Evolutionary conservation across 37 sponge, comb jelly and placozoan genomes (phyloP).

Genomic region (Haliclona indistincta): DNA sequence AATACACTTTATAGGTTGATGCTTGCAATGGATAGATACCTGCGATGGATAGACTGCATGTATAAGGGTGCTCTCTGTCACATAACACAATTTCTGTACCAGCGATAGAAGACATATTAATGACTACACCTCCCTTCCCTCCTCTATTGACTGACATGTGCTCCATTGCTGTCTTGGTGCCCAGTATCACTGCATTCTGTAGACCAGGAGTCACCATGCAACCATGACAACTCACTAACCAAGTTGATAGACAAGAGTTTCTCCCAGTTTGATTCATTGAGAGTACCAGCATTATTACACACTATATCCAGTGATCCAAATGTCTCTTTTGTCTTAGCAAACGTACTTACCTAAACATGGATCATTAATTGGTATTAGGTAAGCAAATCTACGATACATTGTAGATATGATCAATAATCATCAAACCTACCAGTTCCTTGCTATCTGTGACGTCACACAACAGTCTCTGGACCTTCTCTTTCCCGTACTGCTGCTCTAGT

Average conservation of each 20-base stretch:
- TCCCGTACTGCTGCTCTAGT: constrained; percentile 3
- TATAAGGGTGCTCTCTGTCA: neutral
- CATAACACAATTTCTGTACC: too few species aligned
- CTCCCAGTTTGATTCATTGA: constrained; percentile 61
- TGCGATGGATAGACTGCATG: neutral
- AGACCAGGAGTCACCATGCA: constrained; percentile 25
- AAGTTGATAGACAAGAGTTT: constrained; percentile 65
- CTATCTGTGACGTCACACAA: constrained; percentile 30
- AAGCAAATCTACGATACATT: neutral
- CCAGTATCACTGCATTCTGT: constrained; percentile 23
- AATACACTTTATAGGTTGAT: constrained; percentile 49
- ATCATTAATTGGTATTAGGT: too few species aligned
- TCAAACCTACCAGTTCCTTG: neutral
- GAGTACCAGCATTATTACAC: constrained; percentile 85
- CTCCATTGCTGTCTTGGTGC: constrained; percentile 30
- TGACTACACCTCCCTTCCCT: constrained; percentile 39
- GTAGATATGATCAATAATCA: neutral
- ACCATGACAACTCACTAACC: constrained; percentile 45
- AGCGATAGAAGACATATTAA: constrained; percentile 54
- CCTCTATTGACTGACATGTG: constrained; percentile 29
- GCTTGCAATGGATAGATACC: neutral
- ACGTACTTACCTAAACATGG: constrained; percentile 1
- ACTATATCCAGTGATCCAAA: constrained; percentile 66
- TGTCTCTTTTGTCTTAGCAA: neutral
- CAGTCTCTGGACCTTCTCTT: neutral